Conservation (phyloP, 2,113 vertebrate species). For the Pterocles gutturalis region DNA sequence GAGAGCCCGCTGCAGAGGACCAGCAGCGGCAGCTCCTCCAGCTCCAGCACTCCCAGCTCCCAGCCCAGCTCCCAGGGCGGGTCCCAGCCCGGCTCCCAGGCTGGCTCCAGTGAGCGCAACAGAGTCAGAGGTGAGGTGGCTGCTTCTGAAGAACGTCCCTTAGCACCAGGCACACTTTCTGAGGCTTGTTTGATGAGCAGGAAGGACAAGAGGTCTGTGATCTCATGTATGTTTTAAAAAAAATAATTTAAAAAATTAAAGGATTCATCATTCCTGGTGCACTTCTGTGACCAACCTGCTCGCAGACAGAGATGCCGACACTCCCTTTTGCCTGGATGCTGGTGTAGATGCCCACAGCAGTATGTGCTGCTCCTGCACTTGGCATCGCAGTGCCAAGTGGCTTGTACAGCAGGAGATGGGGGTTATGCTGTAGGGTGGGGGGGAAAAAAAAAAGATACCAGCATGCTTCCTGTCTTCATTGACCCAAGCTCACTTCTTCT, state of each 20-base stretch:
- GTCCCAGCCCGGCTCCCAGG: slow-evolving; percentile 85
- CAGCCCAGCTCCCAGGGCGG: slow-evolving; percentile 91
- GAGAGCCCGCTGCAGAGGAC: slow-evolving; percentile 92
- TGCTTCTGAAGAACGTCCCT: not conserved
- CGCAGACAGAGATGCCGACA: not conserved
- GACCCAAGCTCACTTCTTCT: not conserved
- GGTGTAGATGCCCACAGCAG: not conserved
- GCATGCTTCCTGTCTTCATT: not conserved
- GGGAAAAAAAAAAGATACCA: not conserved
- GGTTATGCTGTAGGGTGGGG: not conserved
- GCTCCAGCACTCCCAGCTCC: slow-evolving; percentile 94
- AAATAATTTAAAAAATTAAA: not conserved
- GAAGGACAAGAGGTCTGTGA: not conserved
- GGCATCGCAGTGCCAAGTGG: fast-evolving
- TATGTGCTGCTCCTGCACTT: fast-evolving
- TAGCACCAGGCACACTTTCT: fast-evolving
- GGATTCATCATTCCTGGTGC: not conserved
- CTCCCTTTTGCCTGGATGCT: not conserved
- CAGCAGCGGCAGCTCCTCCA: slow-evolving; percentile 97
- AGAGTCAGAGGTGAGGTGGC: slow-evolving; percentile 86
- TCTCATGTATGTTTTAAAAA: not conserved
- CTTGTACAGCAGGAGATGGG: not conserved
- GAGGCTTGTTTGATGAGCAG: not conserved
- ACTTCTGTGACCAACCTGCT: not conserved
- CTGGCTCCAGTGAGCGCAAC: slow-evolving; percentile 90